Base-by-base conservation (phyloP, 1,140 invertebrate genomes). In the Marisa cornuarietis region DNA sequence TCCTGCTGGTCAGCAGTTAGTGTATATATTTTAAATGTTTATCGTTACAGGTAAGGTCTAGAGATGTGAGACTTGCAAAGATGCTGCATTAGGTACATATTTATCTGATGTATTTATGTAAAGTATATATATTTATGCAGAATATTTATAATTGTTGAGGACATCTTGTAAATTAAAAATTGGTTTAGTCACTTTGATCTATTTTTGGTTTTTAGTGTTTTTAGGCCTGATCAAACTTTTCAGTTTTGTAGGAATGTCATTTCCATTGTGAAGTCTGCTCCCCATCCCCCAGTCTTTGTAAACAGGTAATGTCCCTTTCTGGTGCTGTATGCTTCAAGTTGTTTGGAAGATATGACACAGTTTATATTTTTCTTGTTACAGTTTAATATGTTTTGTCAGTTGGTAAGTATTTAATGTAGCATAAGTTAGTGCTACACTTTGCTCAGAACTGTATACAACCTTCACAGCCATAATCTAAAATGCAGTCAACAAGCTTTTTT, bases 391-490 rank as follows among this genome's bases (percentile, higher is more conserved):
- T 68, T 68, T 68, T 68, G 66, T 26, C 22, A 22, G 9, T 26
- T 22, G 22, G 24, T 76, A 58, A 76, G 24, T 16, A 58, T 58
- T 58, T 58, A 0, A 18, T 58, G 11, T 58, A 18, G 16, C 11
- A 14, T 58, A 14, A 14, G 11, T 58, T 58, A 58, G 11, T 58
- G 54, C 54, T 58, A 18, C 54, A 58, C 54, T 58, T 14, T 58
- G 54, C 54, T 58, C 54, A 58, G 54, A 58, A 58, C 68, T 54
- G 24, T 74, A 58, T 68, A 83, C 52, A 71, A 80, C 49, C 58
- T 69, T 65, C 71, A 80, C 58, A 75, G 63, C 71, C 79, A 83
- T 81, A 79, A 79, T 66, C 24, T 78, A 80, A 80, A 54, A 73
- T 18, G 16, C 11, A 58, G 54, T 58, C 54, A 58, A 58, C 54